These are phyloP conservation scores for Sarcophaga caerulescens DNA, from an alignment of 2,888 invertebrate species.

Conservation along the genomic window DNA sequence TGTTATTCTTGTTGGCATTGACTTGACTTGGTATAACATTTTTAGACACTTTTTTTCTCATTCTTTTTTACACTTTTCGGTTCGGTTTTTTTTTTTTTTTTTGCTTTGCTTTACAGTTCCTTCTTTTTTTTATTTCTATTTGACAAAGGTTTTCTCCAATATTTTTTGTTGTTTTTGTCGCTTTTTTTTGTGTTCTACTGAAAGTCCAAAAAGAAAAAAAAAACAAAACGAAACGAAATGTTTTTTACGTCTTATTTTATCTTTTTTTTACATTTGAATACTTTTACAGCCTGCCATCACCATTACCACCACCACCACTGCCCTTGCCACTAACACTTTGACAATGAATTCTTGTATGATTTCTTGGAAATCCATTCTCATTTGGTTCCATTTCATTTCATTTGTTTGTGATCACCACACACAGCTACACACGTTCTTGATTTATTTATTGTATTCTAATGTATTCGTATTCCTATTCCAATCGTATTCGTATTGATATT, in stretches of 20 bases:
- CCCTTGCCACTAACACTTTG: background rate
- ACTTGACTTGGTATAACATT: slow-evolving; percentile 42
- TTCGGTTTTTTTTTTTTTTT: slow-evolving; percentile 5
- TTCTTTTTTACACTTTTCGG: background rate
- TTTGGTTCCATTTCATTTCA: slow-evolving; percentile 2
- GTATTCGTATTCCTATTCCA: background rate
- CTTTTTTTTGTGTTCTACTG: background rate
- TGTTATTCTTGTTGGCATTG: slow-evolving; percentile 52
- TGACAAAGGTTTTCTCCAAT: slow-evolving; percentile 54
- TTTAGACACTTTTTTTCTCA: slow-evolving; percentile 35
- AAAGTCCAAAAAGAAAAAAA: background rate
- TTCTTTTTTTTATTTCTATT: slow-evolving; percentile 17
- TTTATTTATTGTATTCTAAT: slow-evolving; percentile 52
- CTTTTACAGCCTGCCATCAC: background rate
- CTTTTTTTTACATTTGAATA: background rate
- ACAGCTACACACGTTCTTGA: slow-evolving; percentile 33
- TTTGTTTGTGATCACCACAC: slow-evolving; percentile 6
- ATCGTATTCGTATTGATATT: background rate
- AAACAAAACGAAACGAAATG: background rate
- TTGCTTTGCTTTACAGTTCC: background rate
- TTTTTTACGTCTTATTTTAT: background rate
- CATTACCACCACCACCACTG: background rate
- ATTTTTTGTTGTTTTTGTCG: slow-evolving; percentile 17
- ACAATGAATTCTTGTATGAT: background rate
- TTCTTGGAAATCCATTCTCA: background rate